These are phyloP conservation scores for Engraulis encrasicolus DNA, from an alignment of 2,113 vertebrate species.

Conservation along the genomic window DNA sequence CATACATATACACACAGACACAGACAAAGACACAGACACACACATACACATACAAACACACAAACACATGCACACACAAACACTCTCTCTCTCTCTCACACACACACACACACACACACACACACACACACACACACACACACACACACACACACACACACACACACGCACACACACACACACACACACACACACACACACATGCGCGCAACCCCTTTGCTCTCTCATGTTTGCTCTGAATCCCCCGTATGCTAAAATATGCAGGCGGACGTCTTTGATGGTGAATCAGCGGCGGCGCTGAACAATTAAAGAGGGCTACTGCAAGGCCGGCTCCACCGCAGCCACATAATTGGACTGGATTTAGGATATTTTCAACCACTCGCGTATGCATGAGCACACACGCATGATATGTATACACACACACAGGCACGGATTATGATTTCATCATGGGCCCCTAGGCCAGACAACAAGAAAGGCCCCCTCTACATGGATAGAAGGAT, in stretches of 20 bases:
- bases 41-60: not conserved
- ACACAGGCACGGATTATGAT: too few species aligned
- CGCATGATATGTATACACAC: not conserved
- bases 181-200: not conserved
- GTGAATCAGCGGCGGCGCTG: conserved; percentile 7
- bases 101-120: not conserved
- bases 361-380: not conserved
- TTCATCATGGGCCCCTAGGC: too few species aligned
- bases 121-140: not conserved
- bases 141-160: not conserved
- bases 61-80: not conserved
- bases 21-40: not conserved
- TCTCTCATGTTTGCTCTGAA: not conserved
- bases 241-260: not conserved
- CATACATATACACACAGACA: not conserved
- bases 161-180: not conserved
- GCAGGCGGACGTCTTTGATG: conserved; percentile 1
- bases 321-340: not conserved
- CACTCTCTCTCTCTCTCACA: not conserved
- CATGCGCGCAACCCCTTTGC: not conserved
- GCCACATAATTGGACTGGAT: not conserved
- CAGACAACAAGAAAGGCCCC: too few species aligned
- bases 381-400: not conserved
- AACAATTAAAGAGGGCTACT: conserved; percentile 11
- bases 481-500: too few species aligned